Evolutionary conservation across 2,113 vertebrate genomes (phyloP).

Genomic region (Plecotus auritus): DNA sequence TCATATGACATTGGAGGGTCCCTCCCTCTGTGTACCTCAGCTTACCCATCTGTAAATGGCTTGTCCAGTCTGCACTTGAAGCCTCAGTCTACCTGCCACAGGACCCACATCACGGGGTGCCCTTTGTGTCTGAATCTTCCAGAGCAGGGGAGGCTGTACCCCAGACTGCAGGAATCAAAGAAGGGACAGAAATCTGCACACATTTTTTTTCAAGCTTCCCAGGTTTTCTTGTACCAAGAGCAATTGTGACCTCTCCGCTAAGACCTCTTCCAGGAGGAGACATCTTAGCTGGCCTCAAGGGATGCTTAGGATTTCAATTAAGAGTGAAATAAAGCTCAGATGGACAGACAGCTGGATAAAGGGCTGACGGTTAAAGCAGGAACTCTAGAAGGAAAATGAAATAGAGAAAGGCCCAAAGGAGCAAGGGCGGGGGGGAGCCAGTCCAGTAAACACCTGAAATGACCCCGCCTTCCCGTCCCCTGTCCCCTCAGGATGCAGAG

Average conservation of each 20-base stretch:
- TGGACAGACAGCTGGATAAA: background rate
- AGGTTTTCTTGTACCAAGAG: background rate
- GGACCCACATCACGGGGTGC: background rate
- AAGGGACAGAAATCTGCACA: background rate
- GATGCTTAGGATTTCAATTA: background rate
- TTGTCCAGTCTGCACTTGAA: background rate
- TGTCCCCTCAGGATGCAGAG: background rate
- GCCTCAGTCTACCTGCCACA: background rate
- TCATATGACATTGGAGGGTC: background rate
- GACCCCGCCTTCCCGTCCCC: too few species aligned
- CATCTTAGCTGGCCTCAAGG: background rate
- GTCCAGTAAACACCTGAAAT: background rate
- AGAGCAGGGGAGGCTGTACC: background rate
- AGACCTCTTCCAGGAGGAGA: background rate
- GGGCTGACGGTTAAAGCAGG: background rate
- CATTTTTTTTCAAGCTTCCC: background rate
- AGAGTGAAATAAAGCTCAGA: background rate
- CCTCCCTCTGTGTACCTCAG: background rate
- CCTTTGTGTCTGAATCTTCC: background rate
- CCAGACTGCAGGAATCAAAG: background rate
- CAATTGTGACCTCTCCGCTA: background rate
- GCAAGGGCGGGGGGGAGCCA: too few species aligned
- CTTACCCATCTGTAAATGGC: background rate
- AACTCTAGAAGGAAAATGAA: background rate
- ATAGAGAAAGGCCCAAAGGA: background rate